Evolutionary conservation across 1,140 invertebrate genomes (phyloP), one percentile per base, ranked within the genome.

Genomic region (Drosophila orena): DNA sequence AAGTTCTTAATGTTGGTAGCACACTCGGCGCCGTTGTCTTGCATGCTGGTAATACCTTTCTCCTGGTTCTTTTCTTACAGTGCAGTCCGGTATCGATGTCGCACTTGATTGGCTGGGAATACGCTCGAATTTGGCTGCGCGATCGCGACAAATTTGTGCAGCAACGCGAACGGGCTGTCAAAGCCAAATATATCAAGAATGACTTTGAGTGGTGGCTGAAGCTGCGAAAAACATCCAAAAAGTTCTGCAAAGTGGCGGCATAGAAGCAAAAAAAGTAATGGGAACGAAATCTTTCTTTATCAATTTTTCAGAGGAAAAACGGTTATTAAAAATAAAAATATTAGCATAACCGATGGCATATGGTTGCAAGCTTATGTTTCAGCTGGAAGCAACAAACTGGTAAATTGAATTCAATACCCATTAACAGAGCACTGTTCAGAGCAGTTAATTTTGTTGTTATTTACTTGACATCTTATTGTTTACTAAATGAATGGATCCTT

Each of bases 131-230:
- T 40, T 91, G 89, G 89, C 30, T 77, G 6, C 44, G 56, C 1
- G 89, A 91, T 40, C 79, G 85, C 2, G 59, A 77, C 14, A 42
- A 47, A 2, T 91, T 68, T 43, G 20, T 77, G 2, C 17, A 40
- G 22, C 20, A 64, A 10, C 65, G 38, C 11, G 34, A 61, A 8
- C 35, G 27, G 10, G 62, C 37, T 0, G 50, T 34, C 20, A 91
- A 58, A 24, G 40, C 59, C 0, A 80, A 88, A 58, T 43, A 42
- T 4, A 81, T 91, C 3, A 65, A 78, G 43, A 91, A 91, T 24
- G 90, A 91, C 34, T 91, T 80, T 12, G 70, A 77, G 4, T 78
- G 70, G 70, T 91, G 90, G 90, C 56, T 91, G 0, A 74, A 74
- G 6, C 38, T 81, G 40, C 90, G 69, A 7, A 77, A 60, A 42